Percentiles rank a stretch among this genome's conserved stretches.
phyloP scores from a whole-genome alignment of 2,797 vertebrate species.

The Lepidocolaptes lacrymiger region DNA sequence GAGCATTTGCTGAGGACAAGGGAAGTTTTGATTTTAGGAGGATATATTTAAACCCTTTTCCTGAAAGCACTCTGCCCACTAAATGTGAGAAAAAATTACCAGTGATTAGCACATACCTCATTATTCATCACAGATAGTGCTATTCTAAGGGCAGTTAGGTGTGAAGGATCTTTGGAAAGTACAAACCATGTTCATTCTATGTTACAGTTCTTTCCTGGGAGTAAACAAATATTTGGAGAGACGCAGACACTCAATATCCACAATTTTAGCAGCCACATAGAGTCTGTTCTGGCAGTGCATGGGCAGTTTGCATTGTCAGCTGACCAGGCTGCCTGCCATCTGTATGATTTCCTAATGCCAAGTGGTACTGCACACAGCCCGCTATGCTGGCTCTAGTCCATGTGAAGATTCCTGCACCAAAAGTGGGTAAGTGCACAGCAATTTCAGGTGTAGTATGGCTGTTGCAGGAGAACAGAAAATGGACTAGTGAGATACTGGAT shows the following conservation, averaged over 20 bases:
- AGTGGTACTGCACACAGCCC: neutral
- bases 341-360: neutral
- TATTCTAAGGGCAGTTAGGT: neutral
- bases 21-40: neutral
- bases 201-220: neutral
- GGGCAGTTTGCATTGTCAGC: neutral
- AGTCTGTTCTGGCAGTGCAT: neutral
- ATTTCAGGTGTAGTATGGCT: neutral
- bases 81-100: neutral
- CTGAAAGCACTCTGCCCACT: accelerated
- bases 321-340: neutral
- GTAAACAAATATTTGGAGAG: neutral
- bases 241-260: neutral
- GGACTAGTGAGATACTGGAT: neutral
- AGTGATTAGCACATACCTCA: neutral
- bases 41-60: neutral
- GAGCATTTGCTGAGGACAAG: neutral
- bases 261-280: neutral
- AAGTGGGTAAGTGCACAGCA: neutral
- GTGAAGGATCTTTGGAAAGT: neutral
- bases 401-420: neutral
- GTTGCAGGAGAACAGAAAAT: neutral
- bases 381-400: neutral
- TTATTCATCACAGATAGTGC: neutral
- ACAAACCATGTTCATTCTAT: neutral